These are phyloP conservation scores for Pangasius sanitwongsei DNA, from an alignment of 2,797 vertebrate species.

Conservation along the genomic window DNA sequence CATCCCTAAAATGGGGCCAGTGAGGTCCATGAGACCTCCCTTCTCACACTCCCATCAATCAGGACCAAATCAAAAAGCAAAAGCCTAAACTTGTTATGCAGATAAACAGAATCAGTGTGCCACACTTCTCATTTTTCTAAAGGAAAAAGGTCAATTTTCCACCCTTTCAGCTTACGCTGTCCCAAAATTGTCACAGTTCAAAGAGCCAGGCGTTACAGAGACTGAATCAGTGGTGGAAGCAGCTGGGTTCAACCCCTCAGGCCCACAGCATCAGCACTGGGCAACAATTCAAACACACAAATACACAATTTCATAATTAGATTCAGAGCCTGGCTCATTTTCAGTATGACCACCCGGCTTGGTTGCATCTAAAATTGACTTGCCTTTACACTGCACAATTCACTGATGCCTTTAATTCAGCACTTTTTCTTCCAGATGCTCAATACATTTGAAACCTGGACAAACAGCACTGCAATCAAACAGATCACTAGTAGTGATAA, in stretches of 20 bases:
- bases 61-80: not conserved
- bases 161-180: not conserved
- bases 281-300: slow-evolving; percentile 1
- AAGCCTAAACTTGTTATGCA: too few relatives aligned
- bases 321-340: slow-evolving; percentile 1
- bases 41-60: not conserved
- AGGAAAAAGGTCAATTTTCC: not conserved
- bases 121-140: not conserved
- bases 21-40: not conserved
- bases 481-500: not conserved
- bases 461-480: not conserved
- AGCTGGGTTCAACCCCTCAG: not conserved
- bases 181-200: not conserved
- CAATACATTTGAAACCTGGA: not conserved
- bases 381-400: too few relatives aligned
- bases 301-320: not conserved
- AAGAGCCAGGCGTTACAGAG: not conserved
- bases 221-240: not conserved
- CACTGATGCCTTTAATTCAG: not conserved
- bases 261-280: not conserved
- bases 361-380: not conserved
- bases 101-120: too few relatives aligned
- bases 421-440: not conserved
- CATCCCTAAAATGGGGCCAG: not conserved
- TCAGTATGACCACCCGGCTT: not conserved